Conservation (phyloP, 2,888 invertebrate species). For the Tetragonula carbonaria region DNA sequence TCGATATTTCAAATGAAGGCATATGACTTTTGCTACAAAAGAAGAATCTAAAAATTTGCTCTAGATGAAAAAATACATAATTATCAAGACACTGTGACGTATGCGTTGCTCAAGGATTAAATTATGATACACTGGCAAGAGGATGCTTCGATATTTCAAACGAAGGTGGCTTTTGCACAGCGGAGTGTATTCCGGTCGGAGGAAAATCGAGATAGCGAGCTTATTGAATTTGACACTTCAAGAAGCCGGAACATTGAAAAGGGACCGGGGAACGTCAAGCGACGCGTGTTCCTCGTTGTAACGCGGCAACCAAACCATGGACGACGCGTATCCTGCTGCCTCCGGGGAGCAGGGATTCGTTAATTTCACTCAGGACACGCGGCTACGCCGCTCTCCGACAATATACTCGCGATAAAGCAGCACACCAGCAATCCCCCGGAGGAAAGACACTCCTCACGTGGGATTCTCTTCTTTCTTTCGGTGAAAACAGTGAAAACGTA, state of each 20-base stretch:
- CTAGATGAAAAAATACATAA: too few species aligned
- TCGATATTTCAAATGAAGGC: too few species aligned
- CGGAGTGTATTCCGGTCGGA: slow-evolving; percentile 31
- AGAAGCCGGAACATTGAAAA: slow-evolving; percentile 84
- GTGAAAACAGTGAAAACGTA: not conserved
- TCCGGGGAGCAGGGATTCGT: slow-evolving; percentile 79
- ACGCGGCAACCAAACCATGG: slow-evolving; percentile 57
- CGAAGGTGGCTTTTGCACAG: not conserved
- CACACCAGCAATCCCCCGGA: slow-evolving; percentile 62
- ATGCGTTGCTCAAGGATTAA: too few species aligned
- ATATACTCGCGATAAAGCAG: slow-evolving; percentile 66
- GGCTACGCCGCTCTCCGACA: slow-evolving; percentile 68
- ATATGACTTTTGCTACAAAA: too few species aligned
- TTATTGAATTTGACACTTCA: slow-evolving; percentile 84
- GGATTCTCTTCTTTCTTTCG: not conserved
- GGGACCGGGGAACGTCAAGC: slow-evolving; percentile 71
- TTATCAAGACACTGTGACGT: too few species aligned
- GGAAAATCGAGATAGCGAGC: slow-evolving; percentile 60
- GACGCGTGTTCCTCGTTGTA: slow-evolving; percentile 53
- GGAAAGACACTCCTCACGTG: slow-evolving; percentile 11
- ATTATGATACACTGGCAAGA: not conserved
- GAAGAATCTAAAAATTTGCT: too few species aligned
- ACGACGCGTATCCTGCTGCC: slow-evolving; percentile 67
- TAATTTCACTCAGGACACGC: slow-evolving; percentile 80
- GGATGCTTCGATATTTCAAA: not conserved